phyloP scores from a whole-genome alignment of 2,888 invertebrate species.

The Hanleya hanleyi region DNA sequence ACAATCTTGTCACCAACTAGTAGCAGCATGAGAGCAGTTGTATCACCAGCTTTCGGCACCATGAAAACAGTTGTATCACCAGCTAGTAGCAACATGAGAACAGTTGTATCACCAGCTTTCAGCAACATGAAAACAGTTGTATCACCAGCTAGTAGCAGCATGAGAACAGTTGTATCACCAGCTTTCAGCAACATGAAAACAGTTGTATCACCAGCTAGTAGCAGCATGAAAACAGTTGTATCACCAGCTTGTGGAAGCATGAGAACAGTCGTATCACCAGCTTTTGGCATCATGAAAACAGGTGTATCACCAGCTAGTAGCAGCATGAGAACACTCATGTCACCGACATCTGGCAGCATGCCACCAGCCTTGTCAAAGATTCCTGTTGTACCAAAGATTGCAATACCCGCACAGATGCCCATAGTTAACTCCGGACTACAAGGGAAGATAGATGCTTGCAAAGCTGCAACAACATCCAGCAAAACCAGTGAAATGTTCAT shows the following conservation, averaged over 20 bases:
- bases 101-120: neutral
- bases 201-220: neutral
- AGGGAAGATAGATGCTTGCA: neutral
- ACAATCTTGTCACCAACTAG: slow-evolving; percentile 5
- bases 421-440: no score
- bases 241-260: neutral
- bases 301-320: neutral
- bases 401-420: neutral
- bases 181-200: slow-evolving; percentile 8
- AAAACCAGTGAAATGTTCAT: slow-evolving; percentile 22
- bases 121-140: slow-evolving; percentile 10
- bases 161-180: slow-evolving; percentile 12
- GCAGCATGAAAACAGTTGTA: slow-evolving; percentile 7
- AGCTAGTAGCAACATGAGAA: slow-evolving; percentile 6
- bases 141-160: neutral
- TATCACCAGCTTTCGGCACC: neutral
- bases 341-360: no score
- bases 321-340: slow-evolving; percentile 15
- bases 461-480: slow-evolving; percentile 27
- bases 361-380: neutral
- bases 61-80: slow-evolving; percentile 11
- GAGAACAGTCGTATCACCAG: slow-evolving; percentile 14
- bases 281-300: slow-evolving; percentile 7
- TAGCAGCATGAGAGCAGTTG: slow-evolving; percentile 7
- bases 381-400: neutral